Conservation (phyloP, 2,888 invertebrate genomes). For the Aporophyla lueneburgensis region DNA sequence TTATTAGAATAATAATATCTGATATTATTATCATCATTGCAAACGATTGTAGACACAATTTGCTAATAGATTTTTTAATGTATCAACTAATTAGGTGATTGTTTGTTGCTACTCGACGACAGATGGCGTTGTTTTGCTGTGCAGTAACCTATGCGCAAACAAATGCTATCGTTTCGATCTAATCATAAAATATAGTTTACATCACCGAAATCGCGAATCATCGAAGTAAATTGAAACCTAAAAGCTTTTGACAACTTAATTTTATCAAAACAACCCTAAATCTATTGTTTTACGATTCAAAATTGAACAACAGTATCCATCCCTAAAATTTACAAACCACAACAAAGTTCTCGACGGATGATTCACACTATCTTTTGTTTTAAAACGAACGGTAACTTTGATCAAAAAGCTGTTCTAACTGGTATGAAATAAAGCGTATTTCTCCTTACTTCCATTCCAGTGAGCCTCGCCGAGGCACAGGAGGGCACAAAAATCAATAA, state of each 20-base stretch:
- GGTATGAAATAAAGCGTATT: slow-evolving; percentile 59
- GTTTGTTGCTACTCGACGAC: slow-evolving; percentile 70
- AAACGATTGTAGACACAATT: slow-evolving; percentile 78
- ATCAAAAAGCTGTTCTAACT: slow-evolving; percentile 51
- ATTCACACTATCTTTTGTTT: slow-evolving; percentile 82
- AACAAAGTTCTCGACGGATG: slow-evolving; percentile 75
- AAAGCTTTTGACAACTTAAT: slow-evolving; percentile 34
- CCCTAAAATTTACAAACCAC: slow-evolving; percentile 65
- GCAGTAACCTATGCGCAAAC: slow-evolving; percentile 16
- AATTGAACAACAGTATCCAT: slow-evolving; percentile 56
- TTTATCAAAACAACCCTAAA: slow-evolving; percentile 31
- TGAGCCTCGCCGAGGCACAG: slow-evolving; percentile 58
- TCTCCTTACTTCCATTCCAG: slow-evolving; percentile 45
- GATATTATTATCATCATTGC: slow-evolving; percentile 78
- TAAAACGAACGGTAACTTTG: slow-evolving; percentile 60
- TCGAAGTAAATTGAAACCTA: slow-evolving; percentile 38
- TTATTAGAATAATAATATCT: slow-evolving; percentile 82
- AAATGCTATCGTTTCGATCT: slow-evolving; percentile 21
- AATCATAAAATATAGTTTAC: slow-evolving; percentile 33
- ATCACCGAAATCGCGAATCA: slow-evolving; percentile 35
- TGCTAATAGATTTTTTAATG: slow-evolving; percentile 80
- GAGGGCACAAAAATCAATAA: slow-evolving; percentile 78
- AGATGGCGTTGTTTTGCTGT: slow-evolving; percentile 74
- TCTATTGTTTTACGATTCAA: slow-evolving; percentile 22
- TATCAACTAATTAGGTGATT: slow-evolving; percentile 43